Evolutionary conservation across 1,140 invertebrate species (phyloP).

Genomic region (Sinonovacula constricta): DNA sequence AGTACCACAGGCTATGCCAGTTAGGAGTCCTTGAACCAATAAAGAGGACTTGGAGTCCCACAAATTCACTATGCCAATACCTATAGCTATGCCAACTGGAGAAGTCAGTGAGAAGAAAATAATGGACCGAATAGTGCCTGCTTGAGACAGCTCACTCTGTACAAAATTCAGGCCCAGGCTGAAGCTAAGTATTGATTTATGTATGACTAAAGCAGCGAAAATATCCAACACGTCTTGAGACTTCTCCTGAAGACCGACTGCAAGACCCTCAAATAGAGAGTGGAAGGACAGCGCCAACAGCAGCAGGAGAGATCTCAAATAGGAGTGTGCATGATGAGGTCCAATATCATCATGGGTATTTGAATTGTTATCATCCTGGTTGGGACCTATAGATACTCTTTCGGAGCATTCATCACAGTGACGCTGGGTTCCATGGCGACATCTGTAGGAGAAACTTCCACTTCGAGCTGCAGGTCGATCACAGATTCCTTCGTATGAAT

Average conservation of each 20-base stretch:
- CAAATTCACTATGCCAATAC: slow-evolving; percentile 80
- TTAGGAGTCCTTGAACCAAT: slow-evolving; percentile 80
- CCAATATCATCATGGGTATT: slow-evolving; percentile 37
- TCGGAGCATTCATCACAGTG: slow-evolving; percentile 20
- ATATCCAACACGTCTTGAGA: slow-evolving; percentile 77
- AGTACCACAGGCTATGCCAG: slow-evolving; percentile 91
- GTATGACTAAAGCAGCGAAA: slow-evolving; percentile 82
- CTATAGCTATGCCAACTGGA: slow-evolving; percentile 84
- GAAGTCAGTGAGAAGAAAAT: slow-evolving; percentile 84
- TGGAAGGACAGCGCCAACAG: slow-evolving; percentile 87
- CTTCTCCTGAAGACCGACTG: slow-evolving; percentile 85
- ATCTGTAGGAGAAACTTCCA: neutral
- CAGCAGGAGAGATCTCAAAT: slow-evolving; percentile 79
- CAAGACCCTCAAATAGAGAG: slow-evolving; percentile 89
- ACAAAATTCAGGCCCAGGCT: slow-evolving; percentile 83
- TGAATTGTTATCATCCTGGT: neutral
- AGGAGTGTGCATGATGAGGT: slow-evolving; percentile 73
- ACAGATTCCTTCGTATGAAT: slow-evolving; percentile 63
- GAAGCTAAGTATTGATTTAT: slow-evolving; percentile 83
- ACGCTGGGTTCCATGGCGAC: slow-evolving; percentile 2
- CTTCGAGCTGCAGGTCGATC: slow-evolving; percentile 54
- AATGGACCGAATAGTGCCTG: slow-evolving; percentile 75
- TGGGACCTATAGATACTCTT: neutral
- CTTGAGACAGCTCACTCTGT: slow-evolving; percentile 82
- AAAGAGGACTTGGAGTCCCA: slow-evolving; percentile 71